Conservation (phyloP, 2,797 vertebrate species). For the Falco concolor region DNA sequence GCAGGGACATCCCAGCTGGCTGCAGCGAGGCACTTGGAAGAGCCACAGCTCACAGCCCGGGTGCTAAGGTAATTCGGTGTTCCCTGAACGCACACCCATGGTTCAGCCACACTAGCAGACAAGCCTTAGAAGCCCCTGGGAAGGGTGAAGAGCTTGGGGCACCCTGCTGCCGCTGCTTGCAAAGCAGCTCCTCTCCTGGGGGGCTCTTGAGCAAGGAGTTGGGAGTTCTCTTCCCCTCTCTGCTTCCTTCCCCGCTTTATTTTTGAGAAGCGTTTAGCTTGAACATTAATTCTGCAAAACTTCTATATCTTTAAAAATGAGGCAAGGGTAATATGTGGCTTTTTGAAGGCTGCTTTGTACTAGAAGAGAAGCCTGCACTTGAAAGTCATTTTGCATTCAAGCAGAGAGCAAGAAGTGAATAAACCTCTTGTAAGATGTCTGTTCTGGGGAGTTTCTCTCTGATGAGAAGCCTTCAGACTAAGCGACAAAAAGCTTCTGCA, state of each 20-base stretch:
- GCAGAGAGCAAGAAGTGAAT: not conserved
- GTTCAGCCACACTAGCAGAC: not conserved
- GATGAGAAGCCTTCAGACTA: not conserved
- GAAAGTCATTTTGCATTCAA: not conserved
- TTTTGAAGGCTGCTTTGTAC: not conserved
- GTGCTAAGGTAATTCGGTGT: not conserved
- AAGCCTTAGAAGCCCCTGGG: not conserved
- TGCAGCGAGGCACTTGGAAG: not conserved
- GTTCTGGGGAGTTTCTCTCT: not conserved
- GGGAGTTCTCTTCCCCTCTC: not conserved
- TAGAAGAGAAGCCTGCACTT: not conserved
- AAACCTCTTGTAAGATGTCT: not conserved
- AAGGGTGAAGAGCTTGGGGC: not conserved
- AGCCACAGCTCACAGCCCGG: not conserved
- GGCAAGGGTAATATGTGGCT: not conserved
- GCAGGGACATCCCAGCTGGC: not conserved
- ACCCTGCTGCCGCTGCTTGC: not conserved
- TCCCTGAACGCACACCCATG: fast-evolving
- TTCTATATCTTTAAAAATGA: not conserved
- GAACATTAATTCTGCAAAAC: not conserved
- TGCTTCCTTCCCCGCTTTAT: not conserved
- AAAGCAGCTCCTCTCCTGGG: not conserved
- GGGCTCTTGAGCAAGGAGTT: not conserved
- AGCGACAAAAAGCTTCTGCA: not conserved
- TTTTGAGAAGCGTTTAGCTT: not conserved